These are phyloP conservation scores for Tetheella fluctuosa DNA, from an alignment of 2,888 invertebrate genomes.

Conservation along the genomic window DNA sequence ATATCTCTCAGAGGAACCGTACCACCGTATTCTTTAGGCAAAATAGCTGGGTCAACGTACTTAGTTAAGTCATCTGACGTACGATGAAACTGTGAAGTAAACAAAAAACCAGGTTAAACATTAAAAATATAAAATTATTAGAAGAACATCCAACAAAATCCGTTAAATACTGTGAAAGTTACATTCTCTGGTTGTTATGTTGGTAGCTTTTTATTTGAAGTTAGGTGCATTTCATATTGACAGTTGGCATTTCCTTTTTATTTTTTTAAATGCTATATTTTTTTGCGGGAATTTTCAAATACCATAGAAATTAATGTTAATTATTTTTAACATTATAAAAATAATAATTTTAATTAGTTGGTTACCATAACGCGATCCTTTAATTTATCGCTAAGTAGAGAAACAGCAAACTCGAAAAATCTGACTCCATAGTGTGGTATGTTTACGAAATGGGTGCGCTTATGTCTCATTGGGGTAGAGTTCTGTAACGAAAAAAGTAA, in stretches of 20 bases:
- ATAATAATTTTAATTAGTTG: constrained; percentile 20
- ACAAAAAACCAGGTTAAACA: no score
- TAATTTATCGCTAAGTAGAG: constrained; percentile 92
- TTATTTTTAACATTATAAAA: no score
- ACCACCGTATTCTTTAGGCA: constrained; percentile 96
- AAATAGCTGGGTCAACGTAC: constrained; percentile 88
- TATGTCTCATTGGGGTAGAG: constrained; percentile 95
- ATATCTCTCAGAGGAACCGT: constrained; percentile 91
- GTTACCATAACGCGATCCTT: constrained; percentile 91
- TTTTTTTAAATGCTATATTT: not conserved
- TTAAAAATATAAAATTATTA: no score
- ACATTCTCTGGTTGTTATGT: not conserved
- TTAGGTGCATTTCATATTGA: not conserved
- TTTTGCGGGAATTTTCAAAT: not conserved
- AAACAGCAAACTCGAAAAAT: constrained; percentile 92
- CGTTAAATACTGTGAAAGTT: not conserved
- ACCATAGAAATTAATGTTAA: no score
- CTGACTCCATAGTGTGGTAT: constrained; percentile 92
- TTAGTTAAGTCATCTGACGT: constrained; percentile 88
- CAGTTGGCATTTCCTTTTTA: not conserved
- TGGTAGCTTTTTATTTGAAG: constrained; percentile 2
- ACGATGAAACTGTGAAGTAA: constrained; percentile 87
- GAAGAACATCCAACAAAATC: no score
- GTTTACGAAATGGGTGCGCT: constrained; percentile 93
- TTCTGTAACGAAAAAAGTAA: constrained; percentile 80